Evolutionary conservation across 2,797 vertebrate species (phyloP).

Genomic region (Argya squamiceps): DNA sequence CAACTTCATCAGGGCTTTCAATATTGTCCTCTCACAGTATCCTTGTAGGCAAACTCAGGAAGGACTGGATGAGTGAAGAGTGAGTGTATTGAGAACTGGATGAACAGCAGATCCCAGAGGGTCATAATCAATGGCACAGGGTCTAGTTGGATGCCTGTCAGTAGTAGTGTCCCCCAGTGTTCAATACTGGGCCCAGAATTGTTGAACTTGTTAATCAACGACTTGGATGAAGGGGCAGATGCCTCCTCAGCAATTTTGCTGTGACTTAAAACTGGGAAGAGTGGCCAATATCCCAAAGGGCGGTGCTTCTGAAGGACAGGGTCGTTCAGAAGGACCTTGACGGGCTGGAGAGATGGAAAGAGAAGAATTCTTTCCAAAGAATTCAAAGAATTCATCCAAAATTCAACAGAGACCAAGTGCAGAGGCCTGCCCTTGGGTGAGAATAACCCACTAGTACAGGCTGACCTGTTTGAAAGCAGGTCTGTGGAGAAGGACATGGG

Average conservation of each 20-base stretch:
- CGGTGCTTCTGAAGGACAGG: too few species aligned
- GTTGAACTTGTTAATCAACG: not conserved
- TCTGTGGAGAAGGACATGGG: not conserved
- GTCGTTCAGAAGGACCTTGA: not conserved
- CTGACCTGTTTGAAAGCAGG: not conserved
- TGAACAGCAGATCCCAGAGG: not conserved
- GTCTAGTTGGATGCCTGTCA: not conserved
- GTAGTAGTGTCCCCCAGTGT: too few species aligned
- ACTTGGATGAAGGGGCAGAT: not conserved
- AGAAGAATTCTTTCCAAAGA: too few species aligned
- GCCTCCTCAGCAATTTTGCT: not conserved
- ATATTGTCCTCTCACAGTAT: not conserved
- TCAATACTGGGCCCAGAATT: too few species aligned
- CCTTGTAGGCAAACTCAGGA: not conserved
- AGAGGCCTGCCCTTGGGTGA: not conserved
- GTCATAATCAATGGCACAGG: not conserved
- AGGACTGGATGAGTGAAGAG: not conserved
- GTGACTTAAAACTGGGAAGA: not conserved
- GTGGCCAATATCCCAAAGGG: fast-evolving
- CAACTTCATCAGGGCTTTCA: not conserved
- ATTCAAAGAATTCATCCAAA: too few species aligned
- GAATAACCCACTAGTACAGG: not conserved
- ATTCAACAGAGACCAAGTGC: not conserved
- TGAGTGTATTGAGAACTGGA: not conserved
- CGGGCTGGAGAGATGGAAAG: not conserved